Base-by-base conservation (phyloP, 1,140 invertebrate genomes). In the Potamilus streckersoni region DNA sequence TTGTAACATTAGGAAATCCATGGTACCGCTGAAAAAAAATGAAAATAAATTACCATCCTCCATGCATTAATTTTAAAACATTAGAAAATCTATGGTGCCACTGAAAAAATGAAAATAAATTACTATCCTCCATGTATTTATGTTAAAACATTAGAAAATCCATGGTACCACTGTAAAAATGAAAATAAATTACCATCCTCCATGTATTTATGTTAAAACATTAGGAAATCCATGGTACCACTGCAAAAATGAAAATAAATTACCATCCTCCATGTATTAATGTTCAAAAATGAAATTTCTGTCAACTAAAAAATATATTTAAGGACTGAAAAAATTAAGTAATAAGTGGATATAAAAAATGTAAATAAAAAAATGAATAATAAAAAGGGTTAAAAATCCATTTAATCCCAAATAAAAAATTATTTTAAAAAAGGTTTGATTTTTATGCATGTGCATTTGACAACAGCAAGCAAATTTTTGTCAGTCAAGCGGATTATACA, bases 1-100 rank as follows among this genome's bases (percentile, higher is more conserved):
- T 62, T n/a, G 86, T 88, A 2, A 89, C 83, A 82, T 84, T 85
- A 16, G 87, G 87, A 78, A 87, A 76, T 16, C 86, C 87, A 31
- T 73, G 81, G 72, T 80, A 87, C 71, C 83, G 82, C 87, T 89
- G 79, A 6, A 79, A 79, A 74, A 79, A 74, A 23, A 23, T 23
- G 23, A 23, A 23, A 23, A 23, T 23, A 23, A 23, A 23, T 2
- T 23, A 23, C 23, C 23, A 23, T 23, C 23, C 23, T 23, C 23
- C 23, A 23, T 23, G 23, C 2, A 23, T 23, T 23, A 23, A 23
- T 23, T 0, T 2, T 23, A 23, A 23, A 23, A 23, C 23, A 23
- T 23, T 23, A 23, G 2, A 23, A 23, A 23, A 23, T 23, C 23
- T 2, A 60, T 23, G 23, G 23, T 23, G 2, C 23, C 23, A 81